Evolutionary conservation across 2,113 vertebrate genomes (phyloP).

Genomic region (Atherinomorus stipes): DNA sequence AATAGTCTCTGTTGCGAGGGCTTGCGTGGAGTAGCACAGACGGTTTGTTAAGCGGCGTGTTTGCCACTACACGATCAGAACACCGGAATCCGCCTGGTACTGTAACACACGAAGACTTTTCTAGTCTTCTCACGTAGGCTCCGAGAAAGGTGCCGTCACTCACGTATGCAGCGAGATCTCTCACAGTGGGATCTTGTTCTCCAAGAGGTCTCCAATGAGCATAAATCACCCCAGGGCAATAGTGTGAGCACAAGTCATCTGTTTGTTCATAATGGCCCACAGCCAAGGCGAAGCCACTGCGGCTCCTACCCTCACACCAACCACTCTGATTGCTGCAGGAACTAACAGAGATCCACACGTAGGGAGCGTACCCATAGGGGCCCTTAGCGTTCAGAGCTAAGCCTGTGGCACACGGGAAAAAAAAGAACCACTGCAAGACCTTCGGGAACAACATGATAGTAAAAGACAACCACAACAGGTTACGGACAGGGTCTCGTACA

Average conservation of each 20-base stretch:
- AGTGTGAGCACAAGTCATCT: slow-evolving; percentile 1
- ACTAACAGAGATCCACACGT: neutral
- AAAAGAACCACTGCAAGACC: too few species aligned
- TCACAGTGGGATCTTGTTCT: neutral
- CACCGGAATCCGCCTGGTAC: slow-evolving; percentile 4
- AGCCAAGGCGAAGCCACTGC: neutral
- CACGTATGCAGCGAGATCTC: neutral
- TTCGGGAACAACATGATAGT: too few species aligned
- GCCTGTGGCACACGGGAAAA: too few species aligned
- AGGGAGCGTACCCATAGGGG: slow-evolving; percentile 8
- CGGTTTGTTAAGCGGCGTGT: neutral
- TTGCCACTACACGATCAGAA: neutral
- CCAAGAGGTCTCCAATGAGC: neutral
- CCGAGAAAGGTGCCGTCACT: neutral
- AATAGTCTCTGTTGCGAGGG: neutral
- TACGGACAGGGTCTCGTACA: too few species aligned
- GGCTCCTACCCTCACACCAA: slow-evolving; percentile 3
- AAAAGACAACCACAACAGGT: too few species aligned
- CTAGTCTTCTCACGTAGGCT: neutral
- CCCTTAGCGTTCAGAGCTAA: too few species aligned
- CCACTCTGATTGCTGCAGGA: too few species aligned
- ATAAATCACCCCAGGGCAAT: neutral
- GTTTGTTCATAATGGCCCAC: too few species aligned
- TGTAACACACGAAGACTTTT: neutral
- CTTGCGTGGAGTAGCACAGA: neutral